Conservation (phyloP, 2,113 vertebrate species). For the Piprites chloris region DNA sequence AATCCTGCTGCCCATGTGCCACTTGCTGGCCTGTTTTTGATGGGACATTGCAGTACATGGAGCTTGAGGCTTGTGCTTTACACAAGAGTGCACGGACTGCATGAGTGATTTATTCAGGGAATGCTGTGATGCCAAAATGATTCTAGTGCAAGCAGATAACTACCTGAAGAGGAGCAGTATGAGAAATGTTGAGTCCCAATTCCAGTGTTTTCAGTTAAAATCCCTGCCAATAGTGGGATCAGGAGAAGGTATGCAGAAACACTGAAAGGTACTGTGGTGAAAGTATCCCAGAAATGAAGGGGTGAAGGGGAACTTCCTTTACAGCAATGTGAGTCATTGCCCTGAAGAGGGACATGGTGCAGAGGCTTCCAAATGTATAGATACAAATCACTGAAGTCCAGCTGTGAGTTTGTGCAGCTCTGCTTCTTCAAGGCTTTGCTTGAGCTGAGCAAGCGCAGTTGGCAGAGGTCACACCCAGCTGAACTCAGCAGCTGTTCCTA, state of each 20-base stretch:
- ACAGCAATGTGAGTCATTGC: neutral
- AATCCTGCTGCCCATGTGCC: neutral
- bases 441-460: rapidly evolving
- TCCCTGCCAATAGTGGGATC: neutral
- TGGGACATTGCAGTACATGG: neutral
- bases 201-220: neutral
- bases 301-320: neutral
- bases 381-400: rapidly evolving
- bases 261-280: neutral
- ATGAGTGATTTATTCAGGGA: neutral
- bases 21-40: rapidly evolving
- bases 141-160: neutral
- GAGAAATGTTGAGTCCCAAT: neutral
- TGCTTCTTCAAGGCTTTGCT: neutral
- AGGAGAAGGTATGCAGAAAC: neutral
- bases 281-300: neutral
- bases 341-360: neutral
- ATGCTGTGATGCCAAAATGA: neutral
- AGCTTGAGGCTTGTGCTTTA: neutral
- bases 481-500: rapidly evolving
- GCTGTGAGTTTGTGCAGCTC: neutral
- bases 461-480: neutral
- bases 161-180: neutral
- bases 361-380: neutral
- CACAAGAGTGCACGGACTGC: neutral